Percentiles rank a stretch among this genome's conserved stretches.
These are phyloP conservation scores for Helarctos malayanus DNA, from an alignment of 2,797 vertebrate genomes.

Conservation along the genomic window DNA sequence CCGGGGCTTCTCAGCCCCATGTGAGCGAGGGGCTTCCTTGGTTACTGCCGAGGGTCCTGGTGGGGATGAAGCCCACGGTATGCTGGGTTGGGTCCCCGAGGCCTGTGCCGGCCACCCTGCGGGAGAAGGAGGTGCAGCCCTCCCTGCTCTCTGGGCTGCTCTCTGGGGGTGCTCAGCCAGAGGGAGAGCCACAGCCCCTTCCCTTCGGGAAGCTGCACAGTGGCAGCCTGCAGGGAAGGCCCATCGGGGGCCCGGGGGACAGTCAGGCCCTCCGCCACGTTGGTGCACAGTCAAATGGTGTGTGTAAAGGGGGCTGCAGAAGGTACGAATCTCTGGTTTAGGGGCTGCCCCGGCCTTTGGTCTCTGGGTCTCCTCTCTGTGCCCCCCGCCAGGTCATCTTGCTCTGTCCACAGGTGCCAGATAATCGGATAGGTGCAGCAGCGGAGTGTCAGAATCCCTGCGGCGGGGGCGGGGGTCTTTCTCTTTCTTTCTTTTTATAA, in stretches of 20 bases:
- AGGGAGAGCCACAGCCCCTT: not conserved
- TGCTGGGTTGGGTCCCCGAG: not conserved
- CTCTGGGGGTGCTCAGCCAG: not conserved
- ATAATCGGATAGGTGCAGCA: too few relatives aligned
- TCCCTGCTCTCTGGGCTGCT: too few relatives aligned
- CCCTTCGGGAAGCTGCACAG: too few relatives aligned
- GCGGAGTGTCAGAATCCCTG: too few relatives aligned
- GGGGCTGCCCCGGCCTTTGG: not conserved
- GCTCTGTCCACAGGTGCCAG: accelerated
- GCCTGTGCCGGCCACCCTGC: not conserved
- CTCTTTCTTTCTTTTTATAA: not conserved
- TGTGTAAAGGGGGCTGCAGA: not conserved
- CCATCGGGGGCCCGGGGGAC: not conserved
- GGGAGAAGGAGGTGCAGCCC: not conserved
- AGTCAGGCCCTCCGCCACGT: not conserved
- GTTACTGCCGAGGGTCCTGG: not conserved
- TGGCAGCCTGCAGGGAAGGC: not conserved
- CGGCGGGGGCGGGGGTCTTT: not conserved
- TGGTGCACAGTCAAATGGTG: too few relatives aligned
- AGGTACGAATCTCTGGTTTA: not conserved
- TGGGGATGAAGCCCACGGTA: accelerated
- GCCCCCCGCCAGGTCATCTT: not conserved
- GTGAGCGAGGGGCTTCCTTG: not conserved
- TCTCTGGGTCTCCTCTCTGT: accelerated
- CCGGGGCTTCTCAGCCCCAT: not conserved